These are phyloP conservation scores for Acanthurus leucopareius DNA, from an alignment of 2,797 vertebrate genomes.

Conservation along the genomic window DNA sequence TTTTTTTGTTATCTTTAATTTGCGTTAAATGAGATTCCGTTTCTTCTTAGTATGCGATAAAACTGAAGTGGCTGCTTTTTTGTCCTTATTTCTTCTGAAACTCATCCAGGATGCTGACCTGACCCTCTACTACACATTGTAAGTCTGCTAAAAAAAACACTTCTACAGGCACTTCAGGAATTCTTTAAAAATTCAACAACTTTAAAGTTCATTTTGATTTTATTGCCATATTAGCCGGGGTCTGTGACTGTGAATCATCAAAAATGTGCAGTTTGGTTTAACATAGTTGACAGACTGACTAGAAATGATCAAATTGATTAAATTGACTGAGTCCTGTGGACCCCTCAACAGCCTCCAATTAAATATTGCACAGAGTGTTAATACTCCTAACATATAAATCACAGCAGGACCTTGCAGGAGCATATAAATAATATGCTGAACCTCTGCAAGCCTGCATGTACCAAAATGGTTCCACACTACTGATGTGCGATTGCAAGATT, in stretches of 20 bases:
- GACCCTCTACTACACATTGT: not conserved
- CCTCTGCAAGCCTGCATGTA: not conserved
- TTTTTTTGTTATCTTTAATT: not conserved
- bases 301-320: slow-evolving; percentile 44
- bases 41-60: not conserved
- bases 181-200: slow-evolving; percentile 2
- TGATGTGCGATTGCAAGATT: slow-evolving; percentile 29
- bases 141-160: not conserved
- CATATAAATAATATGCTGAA: slow-evolving; percentile 9
- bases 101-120: not conserved
- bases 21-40: not conserved
- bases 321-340: slow-evolving; percentile 28
- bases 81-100: not conserved
- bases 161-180: not conserved
- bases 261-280: slow-evolving; percentile 38
- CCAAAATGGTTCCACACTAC: slow-evolving; percentile 8
- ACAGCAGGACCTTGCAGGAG: not conserved
- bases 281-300: slow-evolving; percentile 31
- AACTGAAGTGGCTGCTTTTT: not conserved
- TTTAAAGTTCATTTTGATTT: slow-evolving; percentile 37
- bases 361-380: slow-evolving; percentile 33
- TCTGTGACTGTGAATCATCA: slow-evolving; percentile 39
- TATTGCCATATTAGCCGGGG: slow-evolving; percentile 9
- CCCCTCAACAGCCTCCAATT: slow-evolving; percentile 31
- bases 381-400: slow-evolving; percentile 26